Percentiles rank a stretch among this genome's conserved stretches.
Conservation (phyloP, 2,888 invertebrate genomes). For the Ophion slaviceki region DNA sequence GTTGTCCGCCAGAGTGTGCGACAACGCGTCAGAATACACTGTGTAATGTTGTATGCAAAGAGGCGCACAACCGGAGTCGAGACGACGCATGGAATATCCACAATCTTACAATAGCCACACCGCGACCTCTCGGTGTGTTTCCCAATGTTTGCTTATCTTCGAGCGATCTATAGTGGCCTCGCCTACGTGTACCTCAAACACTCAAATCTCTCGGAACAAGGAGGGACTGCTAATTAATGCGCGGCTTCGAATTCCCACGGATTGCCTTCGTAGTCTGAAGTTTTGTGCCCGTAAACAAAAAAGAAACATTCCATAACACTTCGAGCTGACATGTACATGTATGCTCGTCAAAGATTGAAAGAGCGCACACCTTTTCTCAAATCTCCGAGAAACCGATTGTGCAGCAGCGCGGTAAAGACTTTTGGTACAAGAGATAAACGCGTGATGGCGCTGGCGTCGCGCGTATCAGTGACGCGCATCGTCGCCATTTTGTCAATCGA, state of each 20-base stretch:
- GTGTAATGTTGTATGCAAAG: constrained; percentile 17
- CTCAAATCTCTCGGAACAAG: neutral
- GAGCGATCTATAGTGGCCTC: constrained; percentile 13
- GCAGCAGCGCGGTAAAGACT: neutral
- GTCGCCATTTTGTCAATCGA: neutral
- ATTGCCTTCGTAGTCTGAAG: neutral
- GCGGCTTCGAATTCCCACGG: constrained; percentile 23
- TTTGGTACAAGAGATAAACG: neutral
- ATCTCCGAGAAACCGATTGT: neutral
- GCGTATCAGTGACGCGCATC: neutral
- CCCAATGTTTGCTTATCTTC: neutral
- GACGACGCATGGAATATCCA: neutral
- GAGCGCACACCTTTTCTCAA: too few species aligned
- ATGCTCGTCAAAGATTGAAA: too few species aligned
- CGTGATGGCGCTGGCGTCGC: neutral
- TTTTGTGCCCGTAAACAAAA: neutral
- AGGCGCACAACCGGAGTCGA: neutral
- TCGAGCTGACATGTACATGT: neutral
- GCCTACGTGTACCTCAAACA: neutral
- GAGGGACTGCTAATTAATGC: constrained; percentile 4
- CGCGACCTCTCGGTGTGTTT: neutral
- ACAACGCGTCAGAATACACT: constrained; percentile 7
- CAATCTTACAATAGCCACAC: constrained; percentile 6
- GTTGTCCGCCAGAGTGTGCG: neutral
- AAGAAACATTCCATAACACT: neutral